Conservation (phyloP, 1,140 invertebrate species). For the Danaus plexippus region DNA sequence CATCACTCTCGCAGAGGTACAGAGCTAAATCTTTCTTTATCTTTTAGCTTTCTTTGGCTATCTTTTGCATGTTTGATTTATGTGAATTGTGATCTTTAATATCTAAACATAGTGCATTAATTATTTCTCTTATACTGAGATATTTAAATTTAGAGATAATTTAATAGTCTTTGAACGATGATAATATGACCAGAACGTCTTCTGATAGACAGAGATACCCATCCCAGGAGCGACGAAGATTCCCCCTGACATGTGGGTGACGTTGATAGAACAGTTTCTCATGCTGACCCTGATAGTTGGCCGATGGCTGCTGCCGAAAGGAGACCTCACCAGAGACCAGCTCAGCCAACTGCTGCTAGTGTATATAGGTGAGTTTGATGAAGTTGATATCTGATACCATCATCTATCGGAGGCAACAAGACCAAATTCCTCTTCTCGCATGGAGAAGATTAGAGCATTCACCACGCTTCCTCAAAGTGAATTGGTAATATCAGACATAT, state of each 20-base stretch:
- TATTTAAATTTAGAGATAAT: neutral
- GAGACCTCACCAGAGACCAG: constrained; percentile 91
- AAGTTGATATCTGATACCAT: no score
- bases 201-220: constrained; percentile 57
- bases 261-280: constrained; percentile 89
- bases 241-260: constrained; percentile 86
- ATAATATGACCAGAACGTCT: neutral
- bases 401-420: no score
- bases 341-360: constrained; percentile 92
- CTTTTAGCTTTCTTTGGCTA: no score
- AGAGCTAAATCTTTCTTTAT: no score
- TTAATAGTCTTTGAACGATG: neutral
- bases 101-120: no score
- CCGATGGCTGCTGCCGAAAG: constrained; percentile 91
- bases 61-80: no score
- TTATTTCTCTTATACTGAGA: no score
- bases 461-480: no score
- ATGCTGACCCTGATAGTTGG: constrained; percentile 91
- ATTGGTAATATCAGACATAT: no score
- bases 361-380: constrained; percentile 76
- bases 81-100: no score
- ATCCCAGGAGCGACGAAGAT: constrained; percentile 76
- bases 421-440: no score
- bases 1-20: constrained; percentile 31
- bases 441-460: no score